These are phyloP conservation scores for Hirudo medicinalis DNA, from an alignment of 1,140 invertebrate genomes.

Conservation along the genomic window DNA sequence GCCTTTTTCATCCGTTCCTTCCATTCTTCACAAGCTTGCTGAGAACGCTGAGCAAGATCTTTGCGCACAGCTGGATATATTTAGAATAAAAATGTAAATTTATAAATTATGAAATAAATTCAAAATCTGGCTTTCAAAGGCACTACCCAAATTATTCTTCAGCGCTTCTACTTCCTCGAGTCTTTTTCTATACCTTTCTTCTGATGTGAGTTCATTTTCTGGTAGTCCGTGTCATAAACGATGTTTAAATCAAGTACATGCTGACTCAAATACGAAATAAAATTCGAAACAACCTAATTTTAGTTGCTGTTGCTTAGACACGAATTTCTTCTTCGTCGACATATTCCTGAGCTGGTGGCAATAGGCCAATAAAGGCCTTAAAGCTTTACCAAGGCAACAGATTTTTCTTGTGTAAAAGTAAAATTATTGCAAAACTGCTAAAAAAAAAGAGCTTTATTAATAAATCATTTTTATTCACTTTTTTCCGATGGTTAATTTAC, in stretches of 20 bases:
- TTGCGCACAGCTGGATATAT: conserved; percentile 29
- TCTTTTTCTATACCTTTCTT: conserved; percentile 33
- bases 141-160: conserved; percentile 33
- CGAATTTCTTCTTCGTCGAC: no score
- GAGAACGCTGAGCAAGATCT: conserved; percentile 29
- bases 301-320: no score
- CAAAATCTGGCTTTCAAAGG: neutral
- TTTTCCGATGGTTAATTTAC: no score
- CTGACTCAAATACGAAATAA: neutral
- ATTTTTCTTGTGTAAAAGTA: no score
- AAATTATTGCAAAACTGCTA: no score
- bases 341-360: no score
- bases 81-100: neutral
- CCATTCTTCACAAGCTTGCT: conserved; percentile 28
- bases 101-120: neutral
- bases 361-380: no score
- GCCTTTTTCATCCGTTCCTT: conserved; percentile 27
- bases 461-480: no score
- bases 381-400: no score
- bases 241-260: no score
- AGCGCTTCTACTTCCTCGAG: conserved; percentile 34
- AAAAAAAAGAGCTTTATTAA: no score
- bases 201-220: conserved; percentile 33
- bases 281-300: no score
- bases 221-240: neutral